Conservation (phyloP, 1,140 invertebrate species). For the Drosophila tropicalis region DNA sequence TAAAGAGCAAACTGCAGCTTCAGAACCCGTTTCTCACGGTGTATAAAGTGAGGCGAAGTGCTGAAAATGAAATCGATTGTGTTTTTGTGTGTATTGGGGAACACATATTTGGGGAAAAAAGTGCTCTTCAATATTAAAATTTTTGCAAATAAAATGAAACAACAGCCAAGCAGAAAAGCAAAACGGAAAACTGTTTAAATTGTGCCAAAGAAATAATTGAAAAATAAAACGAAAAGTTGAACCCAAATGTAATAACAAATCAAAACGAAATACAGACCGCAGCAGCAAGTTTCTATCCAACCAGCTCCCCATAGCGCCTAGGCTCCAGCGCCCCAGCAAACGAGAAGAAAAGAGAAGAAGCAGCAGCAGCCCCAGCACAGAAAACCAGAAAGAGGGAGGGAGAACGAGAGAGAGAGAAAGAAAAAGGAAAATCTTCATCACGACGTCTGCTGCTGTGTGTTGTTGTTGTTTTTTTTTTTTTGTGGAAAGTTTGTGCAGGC, state of each 20-base stretch:
- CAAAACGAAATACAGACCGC: conserved; percentile 9
- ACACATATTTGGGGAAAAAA: conserved; percentile 16
- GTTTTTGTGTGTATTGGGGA: conserved; percentile 10
- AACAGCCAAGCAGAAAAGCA: conserved; percentile 10
- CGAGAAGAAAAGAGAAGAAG: conserved; percentile 7
- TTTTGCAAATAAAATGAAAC: conserved; percentile 13
- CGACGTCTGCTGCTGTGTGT: conserved; percentile 34
- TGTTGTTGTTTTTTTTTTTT: conserved; percentile 54
- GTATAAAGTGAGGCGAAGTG: too few species aligned
- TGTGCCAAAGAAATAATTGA: conserved; percentile 14
- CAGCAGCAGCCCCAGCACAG: conserved; percentile 5
- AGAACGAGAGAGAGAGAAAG: neutral
- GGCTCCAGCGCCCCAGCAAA: conserved; percentile 8
- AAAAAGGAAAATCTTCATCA: conserved; percentile 21
- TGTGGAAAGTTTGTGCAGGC: conserved; percentile 75
- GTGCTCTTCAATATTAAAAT: conserved; percentile 18
- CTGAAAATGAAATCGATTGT: too few species aligned
- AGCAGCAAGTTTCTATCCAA: conserved; percentile 1
- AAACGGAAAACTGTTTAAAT: conserved; percentile 16
- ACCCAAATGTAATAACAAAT: conserved; percentile 10
- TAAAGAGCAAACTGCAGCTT: too few species aligned
- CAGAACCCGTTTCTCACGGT: too few species aligned
- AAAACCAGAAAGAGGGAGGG: conserved; percentile 3
- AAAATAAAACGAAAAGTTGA: neutral
- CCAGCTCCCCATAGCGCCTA: conserved; percentile 6